Conservation (phyloP, 2,797 vertebrate genomes). For the Prunella strophiata region DNA sequence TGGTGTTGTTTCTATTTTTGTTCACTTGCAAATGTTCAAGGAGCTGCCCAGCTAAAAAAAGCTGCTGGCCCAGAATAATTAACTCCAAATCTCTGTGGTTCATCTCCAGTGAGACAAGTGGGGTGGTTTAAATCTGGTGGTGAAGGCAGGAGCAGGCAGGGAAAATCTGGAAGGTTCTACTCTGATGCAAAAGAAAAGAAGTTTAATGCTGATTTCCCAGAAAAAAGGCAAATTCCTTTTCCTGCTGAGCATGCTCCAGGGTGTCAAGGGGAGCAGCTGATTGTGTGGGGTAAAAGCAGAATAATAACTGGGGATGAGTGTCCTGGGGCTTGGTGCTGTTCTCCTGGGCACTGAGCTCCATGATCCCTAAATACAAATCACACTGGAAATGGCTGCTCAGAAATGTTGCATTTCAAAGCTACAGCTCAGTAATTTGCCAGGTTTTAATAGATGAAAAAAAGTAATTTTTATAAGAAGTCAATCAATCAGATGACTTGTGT, state of each 20-base stretch:
- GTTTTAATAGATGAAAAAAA: background rate
- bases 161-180: background rate
- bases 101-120: background rate
- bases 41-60: constrained; percentile 6
- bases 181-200: background rate
- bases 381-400: background rate
- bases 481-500: background rate
- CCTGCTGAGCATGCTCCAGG: background rate
- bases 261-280: background rate
- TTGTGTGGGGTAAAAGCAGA: background rate
- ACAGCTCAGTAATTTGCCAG: background rate
- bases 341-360: background rate
- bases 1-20: constrained; percentile 5
- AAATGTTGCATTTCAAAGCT: background rate
- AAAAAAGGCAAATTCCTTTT: background rate
- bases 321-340: background rate
- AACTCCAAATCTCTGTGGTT: background rate
- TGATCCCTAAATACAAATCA: background rate
- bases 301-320: background rate
- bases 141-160: background rate
- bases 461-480: background rate
- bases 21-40: background rate
- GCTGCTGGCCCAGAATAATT: background rate
- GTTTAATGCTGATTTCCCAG: background rate
- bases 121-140: background rate